phyloP scores from a whole-genome alignment of 2,888 invertebrate species.

The Lordiphosa fenestrarum region DNA sequence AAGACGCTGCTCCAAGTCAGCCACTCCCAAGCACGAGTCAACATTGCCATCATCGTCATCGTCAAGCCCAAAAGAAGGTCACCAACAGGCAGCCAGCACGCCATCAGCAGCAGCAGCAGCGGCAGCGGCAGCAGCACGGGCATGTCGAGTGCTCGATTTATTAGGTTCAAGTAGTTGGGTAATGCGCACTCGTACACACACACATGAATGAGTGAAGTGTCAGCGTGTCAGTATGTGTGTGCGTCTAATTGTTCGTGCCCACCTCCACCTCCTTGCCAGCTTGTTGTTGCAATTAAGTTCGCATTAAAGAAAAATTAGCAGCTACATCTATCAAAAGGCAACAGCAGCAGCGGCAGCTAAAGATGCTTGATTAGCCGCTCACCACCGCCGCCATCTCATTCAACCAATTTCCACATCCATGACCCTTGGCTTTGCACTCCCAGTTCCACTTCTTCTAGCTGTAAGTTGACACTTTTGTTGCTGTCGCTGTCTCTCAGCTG shows the following conservation, averaged over 20 bases:
- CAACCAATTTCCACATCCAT: too few relatives aligned
- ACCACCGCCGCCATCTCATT: too few relatives aligned
- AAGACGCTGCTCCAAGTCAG: constrained; percentile 46
- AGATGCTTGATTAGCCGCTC: too few relatives aligned
- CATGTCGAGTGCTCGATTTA: constrained; percentile 65
- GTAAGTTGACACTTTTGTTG: constrained; percentile 22
- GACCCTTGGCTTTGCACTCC: neutral
- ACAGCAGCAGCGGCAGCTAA: neutral
- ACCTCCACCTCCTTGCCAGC: constrained; percentile 4
- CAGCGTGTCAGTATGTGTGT: constrained; percentile 33
- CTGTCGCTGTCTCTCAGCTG: neutral
- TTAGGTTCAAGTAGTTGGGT: constrained; percentile 65
- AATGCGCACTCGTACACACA: constrained; percentile 36
- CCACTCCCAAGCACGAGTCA: constrained; percentile 40
- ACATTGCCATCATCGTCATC: constrained; percentile 27
- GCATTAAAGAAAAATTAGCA: constrained; percentile 67
- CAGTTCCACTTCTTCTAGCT: neutral
- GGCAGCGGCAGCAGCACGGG: neutral
- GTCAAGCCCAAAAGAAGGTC: constrained; percentile 55
- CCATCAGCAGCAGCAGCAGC: neutral
- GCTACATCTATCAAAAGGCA: constrained; percentile 34
- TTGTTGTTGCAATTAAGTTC: constrained; percentile 58
- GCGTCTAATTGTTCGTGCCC: constrained; percentile 47
- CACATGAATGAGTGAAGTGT: constrained; percentile 7
- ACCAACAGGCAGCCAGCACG: constrained; percentile 26